Evolutionary conservation across 2,888 invertebrate genomes (phyloP).

Genomic region (Caenorhabditis sp.): DNA sequence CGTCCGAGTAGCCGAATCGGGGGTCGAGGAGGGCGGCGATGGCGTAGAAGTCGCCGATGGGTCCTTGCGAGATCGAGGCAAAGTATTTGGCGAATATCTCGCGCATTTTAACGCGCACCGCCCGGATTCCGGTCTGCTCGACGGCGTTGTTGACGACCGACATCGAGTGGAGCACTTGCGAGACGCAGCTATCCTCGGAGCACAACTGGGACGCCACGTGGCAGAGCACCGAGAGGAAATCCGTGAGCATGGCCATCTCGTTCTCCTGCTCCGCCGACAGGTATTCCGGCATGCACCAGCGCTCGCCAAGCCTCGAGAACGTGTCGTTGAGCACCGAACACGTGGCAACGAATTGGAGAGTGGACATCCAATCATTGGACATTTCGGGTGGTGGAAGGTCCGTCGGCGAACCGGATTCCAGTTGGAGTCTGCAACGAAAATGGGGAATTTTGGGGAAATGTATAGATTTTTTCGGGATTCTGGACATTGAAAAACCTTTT

Average conservation of each 20-base stretch:
- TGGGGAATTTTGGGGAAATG: too few species aligned
- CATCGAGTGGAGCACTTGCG: slow-evolving; percentile 29
- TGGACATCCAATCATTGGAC: slow-evolving; percentile 25
- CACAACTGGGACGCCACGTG: slow-evolving; percentile 12
- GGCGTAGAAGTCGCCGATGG: slow-evolving; percentile 21
- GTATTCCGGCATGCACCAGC: slow-evolving; percentile 36
- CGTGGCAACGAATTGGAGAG: slow-evolving; percentile 18
- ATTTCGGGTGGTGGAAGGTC: too few species aligned
- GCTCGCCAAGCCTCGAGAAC: slow-evolving; percentile 4
- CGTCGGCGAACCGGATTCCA: too few species aligned
- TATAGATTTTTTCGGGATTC: too few species aligned
- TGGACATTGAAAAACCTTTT: slow-evolving; percentile 5
- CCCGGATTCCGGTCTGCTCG: slow-evolving; percentile 12
- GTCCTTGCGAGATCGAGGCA: slow-evolving; percentile 1
- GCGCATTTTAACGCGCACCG: background rate
- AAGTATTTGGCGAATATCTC: slow-evolving; percentile 18
- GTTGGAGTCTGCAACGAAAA: slow-evolving; percentile 26
- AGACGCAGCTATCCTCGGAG: slow-evolving; percentile 17
- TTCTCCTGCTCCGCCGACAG: slow-evolving; percentile 8
- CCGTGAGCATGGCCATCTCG: slow-evolving; percentile 11
- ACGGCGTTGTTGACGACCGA: slow-evolving; percentile 19
- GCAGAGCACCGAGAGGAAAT: slow-evolving; percentile 17
- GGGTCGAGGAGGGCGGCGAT: slow-evolving; percentile 28
- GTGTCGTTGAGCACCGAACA: slow-evolving; percentile 1
- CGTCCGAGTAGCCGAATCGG: slow-evolving; percentile 16